Conservation (phyloP, 2,113 vertebrate species). For the Arothron firmamentum region DNA sequence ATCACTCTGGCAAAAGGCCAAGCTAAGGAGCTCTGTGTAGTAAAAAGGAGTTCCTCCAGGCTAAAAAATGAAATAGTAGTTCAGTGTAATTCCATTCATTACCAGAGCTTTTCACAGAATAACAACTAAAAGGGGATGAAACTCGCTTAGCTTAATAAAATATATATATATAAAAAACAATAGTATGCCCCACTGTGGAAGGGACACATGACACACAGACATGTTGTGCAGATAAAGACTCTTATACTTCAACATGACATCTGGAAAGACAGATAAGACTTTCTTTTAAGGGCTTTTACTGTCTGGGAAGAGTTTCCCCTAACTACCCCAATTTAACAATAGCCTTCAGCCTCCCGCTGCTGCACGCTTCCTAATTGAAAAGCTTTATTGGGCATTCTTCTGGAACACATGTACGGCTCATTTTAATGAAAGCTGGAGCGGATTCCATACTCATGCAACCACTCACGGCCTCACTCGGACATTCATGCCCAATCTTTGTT, state of each 20-base stretch:
- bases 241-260: slow-evolving; percentile 29
- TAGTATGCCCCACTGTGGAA: slow-evolving; percentile 26
- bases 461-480: slow-evolving; percentile 27
- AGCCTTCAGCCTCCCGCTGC: slow-evolving; percentile 24
- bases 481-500: slow-evolving; percentile 57
- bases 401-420: neutral
- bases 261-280: slow-evolving; percentile 50
- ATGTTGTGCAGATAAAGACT: slow-evolving; percentile 34
- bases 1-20: slow-evolving; percentile 50
- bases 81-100: slow-evolving; percentile 42
- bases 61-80: slow-evolving; percentile 44
- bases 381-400: neutral
- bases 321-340: slow-evolving; percentile 27
- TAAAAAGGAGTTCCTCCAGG: slow-evolving; percentile 55
- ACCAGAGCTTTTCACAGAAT: slow-evolving; percentile 31
- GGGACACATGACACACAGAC: slow-evolving; percentile 1
- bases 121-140: slow-evolving; percentile 24
- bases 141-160: slow-evolving; percentile 9
- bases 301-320: slow-evolving; percentile 23
- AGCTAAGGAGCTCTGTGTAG: slow-evolving; percentile 45
- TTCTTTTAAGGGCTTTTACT: slow-evolving; percentile 17
- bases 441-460: slow-evolving; percentile 5
- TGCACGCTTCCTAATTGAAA: slow-evolving; percentile 7
- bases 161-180: slow-evolving; percentile 48
- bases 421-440: slow-evolving; percentile 4